These are phyloP conservation scores for Pemphigus obesinymphae DNA, from an alignment of 1,140 invertebrate genomes.

Conservation along the genomic window DNA sequence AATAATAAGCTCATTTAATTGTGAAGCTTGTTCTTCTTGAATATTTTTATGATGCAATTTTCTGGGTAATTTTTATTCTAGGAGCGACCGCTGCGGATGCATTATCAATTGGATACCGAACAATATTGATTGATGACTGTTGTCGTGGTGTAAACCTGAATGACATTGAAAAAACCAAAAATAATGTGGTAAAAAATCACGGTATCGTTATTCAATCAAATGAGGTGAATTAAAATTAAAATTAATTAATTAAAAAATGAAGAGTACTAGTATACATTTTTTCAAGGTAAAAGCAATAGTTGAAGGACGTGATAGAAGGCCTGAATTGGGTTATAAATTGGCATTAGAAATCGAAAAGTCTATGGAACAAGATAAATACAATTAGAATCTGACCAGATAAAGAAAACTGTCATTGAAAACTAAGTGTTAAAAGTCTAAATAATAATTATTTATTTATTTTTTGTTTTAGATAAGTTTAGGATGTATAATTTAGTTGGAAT, in stretches of 20 bases:
- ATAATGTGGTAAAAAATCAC: constrained; percentile 65
- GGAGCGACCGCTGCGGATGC: constrained; percentile 82
- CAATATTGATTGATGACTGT: constrained; percentile 85
- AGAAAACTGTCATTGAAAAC: background rate
- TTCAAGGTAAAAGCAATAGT: constrained; percentile 74
- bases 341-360: constrained; percentile 72
- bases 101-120: constrained; percentile 81
- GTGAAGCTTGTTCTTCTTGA: too few relatives aligned
- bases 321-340: constrained; percentile 79
- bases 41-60: too few relatives aligned
- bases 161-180: constrained; percentile 77
- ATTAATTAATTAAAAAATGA: too few relatives aligned
- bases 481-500: background rate
- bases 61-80: constrained; percentile 49
- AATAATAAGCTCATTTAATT: too few relatives aligned
- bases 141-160: constrained; percentile 77
- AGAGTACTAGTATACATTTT: background rate
- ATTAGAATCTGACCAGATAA: background rate
- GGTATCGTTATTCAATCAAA: constrained; percentile 75
- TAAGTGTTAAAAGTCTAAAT: background rate
- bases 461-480: background rate
- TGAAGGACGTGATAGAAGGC: constrained; percentile 75
- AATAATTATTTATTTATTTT: background rate
- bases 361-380: constrained; percentile 27
- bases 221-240: constrained; percentile 50